Evolutionary conservation across 2,797 vertebrate species (phyloP).

Genomic region (Manis javanica): DNA sequence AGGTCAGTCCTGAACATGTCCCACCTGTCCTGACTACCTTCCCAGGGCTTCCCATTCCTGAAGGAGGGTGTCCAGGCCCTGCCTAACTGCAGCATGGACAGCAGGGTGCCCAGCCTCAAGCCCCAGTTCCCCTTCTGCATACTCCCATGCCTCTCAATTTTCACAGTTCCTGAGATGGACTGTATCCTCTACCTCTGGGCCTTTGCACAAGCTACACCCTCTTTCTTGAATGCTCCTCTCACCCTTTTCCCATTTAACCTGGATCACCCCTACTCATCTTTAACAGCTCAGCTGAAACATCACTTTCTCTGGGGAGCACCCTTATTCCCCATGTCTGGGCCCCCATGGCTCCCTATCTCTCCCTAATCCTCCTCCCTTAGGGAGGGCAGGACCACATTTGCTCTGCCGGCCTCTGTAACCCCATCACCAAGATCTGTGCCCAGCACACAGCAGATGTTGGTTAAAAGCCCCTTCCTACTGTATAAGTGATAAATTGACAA

Average conservation of each 20-base stretch:
- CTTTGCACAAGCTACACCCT: background rate
- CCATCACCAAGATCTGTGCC: background rate
- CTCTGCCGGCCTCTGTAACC: background rate
- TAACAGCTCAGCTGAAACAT: background rate
- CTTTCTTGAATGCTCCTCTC: background rate
- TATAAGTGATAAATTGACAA: background rate
- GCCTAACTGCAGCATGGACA: background rate
- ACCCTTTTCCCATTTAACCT: background rate
- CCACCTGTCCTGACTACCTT: background rate
- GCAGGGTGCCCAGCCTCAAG: background rate
- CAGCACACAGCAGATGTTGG: background rate
- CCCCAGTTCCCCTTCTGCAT: background rate
- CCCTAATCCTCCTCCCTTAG: background rate
- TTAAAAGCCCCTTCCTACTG: background rate
- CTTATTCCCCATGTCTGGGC: background rate
- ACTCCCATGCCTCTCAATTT: background rate
- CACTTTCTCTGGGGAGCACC: background rate
- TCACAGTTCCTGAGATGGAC: background rate
- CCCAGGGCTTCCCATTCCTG: background rate
- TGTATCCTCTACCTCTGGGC: background rate
- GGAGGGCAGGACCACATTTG: background rate
- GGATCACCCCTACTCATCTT: background rate
- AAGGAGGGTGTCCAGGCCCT: background rate
- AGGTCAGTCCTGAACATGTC: background rate
- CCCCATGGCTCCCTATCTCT: background rate